phyloP scores from a whole-genome alignment of 2,797 vertebrate species.

The Cynodonichthys magdalenae region DNA sequence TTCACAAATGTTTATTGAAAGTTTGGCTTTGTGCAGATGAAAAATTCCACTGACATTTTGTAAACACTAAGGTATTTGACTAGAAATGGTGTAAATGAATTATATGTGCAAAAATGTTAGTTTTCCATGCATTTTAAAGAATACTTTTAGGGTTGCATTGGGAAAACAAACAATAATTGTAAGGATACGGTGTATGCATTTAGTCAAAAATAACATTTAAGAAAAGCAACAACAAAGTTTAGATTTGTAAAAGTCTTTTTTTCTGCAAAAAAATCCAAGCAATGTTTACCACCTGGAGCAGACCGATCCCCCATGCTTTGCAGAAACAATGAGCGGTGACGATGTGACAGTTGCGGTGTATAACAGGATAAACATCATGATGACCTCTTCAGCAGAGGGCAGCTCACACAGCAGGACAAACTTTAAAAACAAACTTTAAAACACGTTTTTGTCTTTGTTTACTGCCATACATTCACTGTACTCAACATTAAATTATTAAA shows the following conservation, averaged over 20 bases:
- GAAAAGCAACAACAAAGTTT: too few species aligned
- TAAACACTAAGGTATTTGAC: too few species aligned
- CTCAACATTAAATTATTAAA: not conserved
- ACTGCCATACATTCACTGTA: not conserved
- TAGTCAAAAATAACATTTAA: too few species aligned
- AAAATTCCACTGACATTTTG: too few species aligned
- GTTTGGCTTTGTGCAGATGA: too few species aligned
- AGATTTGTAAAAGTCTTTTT: not conserved
- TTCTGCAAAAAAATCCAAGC: not conserved
- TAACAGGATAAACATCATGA: constrained; percentile 45
- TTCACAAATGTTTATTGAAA: too few species aligned
- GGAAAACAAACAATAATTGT: too few species aligned
- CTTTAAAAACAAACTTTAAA: constrained; percentile 3
- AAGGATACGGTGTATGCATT: too few species aligned
- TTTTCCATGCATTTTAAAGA: too few species aligned
- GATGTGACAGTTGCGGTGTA: constrained; percentile 22
- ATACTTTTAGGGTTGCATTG: too few species aligned
- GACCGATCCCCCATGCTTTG: constrained; percentile 33
- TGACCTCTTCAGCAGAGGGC: constrained; percentile 21
- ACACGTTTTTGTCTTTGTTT: not conserved
- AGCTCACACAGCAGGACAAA: constrained; percentile 16
- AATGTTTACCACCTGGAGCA: constrained; percentile 47
- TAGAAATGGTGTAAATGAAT: too few species aligned
- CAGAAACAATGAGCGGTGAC: constrained; percentile 54
- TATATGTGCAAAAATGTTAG: too few species aligned